Evolutionary conservation across 1,140 invertebrate genomes (phyloP).

Genomic region (Platorchestia sp.): DNA sequence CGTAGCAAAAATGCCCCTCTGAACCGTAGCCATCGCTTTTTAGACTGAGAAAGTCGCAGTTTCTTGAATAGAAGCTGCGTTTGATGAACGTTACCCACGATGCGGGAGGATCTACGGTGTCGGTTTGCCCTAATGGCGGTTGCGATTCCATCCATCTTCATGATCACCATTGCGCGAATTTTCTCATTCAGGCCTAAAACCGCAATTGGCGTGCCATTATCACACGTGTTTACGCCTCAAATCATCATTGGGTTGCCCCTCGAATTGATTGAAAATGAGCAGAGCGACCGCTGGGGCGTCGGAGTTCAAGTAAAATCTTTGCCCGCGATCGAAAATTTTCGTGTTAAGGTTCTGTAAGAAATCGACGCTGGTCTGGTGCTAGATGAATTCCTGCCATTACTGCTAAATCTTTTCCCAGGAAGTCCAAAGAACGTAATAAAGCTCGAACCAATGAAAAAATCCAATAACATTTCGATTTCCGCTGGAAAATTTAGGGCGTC

Average conservation of each 20-base stretch:
- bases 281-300: neutral
- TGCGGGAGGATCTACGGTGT: neutral
- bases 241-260: conserved; percentile 16
- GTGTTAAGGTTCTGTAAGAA: neutral
- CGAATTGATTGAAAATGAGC: conserved; percentile 36
- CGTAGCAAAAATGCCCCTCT: neutral
- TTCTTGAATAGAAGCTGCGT: neutral
- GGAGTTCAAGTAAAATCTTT: neutral
- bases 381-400: neutral
- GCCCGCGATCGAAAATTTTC: neutral
- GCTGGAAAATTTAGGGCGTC: neutral
- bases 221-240: neutral
- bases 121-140: neutral
- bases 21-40: neutral
- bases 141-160: conserved; percentile 32
- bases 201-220: conserved; percentile 21
- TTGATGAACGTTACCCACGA: neutral
- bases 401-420: neutral
- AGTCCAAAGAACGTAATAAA: conserved; percentile 7
- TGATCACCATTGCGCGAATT: neutral
- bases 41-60: neutral
- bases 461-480: neutral
- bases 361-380: neutral
- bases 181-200: conserved; percentile 19
- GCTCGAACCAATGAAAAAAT: neutral